A percentile compares a stretch with the other conserved stretches of the same genome.
These are phyloP conservation scores for Aplodontia rufa DNA, from an alignment of 2,113 vertebrate species.

Conservation along the genomic window DNA sequence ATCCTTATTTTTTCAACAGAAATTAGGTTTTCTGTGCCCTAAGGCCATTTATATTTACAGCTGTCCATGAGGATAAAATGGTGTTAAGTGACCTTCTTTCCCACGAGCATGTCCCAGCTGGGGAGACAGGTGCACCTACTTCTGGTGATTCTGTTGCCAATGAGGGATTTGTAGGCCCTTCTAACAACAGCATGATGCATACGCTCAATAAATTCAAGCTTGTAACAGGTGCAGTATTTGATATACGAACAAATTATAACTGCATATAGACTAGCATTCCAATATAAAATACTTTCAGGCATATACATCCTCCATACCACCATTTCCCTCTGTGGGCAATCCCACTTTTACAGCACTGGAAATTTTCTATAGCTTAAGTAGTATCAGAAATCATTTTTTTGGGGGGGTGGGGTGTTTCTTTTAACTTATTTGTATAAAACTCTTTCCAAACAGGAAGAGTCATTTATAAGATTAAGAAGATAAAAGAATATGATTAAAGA, in stretches of 20 bases:
- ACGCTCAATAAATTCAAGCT: neutral
- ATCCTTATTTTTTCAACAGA: neutral
- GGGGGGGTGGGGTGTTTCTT: too few species aligned
- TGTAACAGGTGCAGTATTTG: neutral
- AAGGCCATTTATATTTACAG: neutral
- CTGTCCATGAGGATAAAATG: conserved; percentile 45
- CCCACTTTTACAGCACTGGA: neutral
- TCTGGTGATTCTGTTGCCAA: conserved; percentile 26
- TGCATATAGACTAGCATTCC: neutral
- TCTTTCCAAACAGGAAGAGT: neutral
- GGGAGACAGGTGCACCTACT: conserved; percentile 64
- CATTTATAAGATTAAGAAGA: neutral
- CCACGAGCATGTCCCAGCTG: conserved; percentile 48
- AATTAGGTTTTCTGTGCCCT: neutral
- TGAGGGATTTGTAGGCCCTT: neutral
- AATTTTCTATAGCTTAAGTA: neutral
- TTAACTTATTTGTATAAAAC: conserved; percentile 28
- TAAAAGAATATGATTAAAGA: conserved; percentile 16
- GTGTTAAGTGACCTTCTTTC: conserved; percentile 52
- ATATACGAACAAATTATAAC: neutral
- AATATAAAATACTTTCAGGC: conserved; percentile 1
- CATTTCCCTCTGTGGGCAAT: neutral
- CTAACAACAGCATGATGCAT: neutral
- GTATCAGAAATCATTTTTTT: neutral
- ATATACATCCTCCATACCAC: neutral